These are phyloP conservation scores for Ormyrus labotus DNA, from an alignment of 2,888 invertebrate species.

Conservation along the genomic window DNA sequence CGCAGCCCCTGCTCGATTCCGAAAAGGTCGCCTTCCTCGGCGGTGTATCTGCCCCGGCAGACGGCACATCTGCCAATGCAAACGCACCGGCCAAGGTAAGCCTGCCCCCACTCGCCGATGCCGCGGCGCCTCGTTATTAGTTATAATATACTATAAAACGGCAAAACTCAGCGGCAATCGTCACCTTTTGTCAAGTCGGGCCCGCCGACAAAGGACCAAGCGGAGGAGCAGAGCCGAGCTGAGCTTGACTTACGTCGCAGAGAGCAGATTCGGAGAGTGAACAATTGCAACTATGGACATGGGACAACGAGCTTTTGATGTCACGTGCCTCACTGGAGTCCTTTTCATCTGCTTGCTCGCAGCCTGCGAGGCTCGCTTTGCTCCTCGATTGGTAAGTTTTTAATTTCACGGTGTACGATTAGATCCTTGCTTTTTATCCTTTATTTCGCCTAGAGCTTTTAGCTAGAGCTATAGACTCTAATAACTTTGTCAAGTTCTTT, in stretches of 20 bases:
- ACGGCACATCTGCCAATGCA: constrained; percentile 73
- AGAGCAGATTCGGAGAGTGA: not conserved
- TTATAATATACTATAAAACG: constrained; percentile 76
- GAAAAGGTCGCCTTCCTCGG: constrained; percentile 48
- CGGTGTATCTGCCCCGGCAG: not conserved
- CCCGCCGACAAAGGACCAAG: constrained; percentile 40
- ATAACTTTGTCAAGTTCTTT: too few species aligned
- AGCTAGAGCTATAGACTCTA: too few species aligned
- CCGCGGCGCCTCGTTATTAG: constrained; percentile 67
- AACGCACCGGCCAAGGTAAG: constrained; percentile 74
- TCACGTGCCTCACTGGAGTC: not conserved
- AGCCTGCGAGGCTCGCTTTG: constrained; percentile 15
- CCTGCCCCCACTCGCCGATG: constrained; percentile 62
- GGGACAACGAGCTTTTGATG: not conserved
- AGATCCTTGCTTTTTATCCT: not conserved
- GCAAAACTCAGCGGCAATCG: constrained; percentile 70
- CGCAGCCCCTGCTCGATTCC: constrained; percentile 37
- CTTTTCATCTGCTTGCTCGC: constrained; percentile 9
- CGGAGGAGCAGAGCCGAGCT: constrained; percentile 9
- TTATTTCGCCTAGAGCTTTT: too few species aligned
- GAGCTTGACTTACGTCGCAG: not conserved
- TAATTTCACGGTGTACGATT: not conserved
- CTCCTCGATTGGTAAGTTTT: constrained; percentile 36
- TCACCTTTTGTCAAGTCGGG: constrained; percentile 68
- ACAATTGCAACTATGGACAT: not conserved